Conservation (phyloP, 2,888 invertebrate genomes). For the Ametastegia equiseti region DNA sequence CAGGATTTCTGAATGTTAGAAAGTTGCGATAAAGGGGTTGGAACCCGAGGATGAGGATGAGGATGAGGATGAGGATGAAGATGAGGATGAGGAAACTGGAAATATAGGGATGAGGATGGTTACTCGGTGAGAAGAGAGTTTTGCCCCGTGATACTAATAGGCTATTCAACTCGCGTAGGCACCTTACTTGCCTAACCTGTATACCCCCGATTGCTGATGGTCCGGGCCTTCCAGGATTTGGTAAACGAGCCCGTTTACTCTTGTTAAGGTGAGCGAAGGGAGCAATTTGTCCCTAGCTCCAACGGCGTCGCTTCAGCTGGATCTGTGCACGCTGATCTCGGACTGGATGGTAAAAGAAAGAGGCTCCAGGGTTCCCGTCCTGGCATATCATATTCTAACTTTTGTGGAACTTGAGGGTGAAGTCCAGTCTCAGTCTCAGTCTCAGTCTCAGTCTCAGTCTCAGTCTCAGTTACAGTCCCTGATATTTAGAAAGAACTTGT, state of each 20-base stretch:
- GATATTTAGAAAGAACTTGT: slow-evolving; percentile 23
- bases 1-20: slow-evolving; percentile 12
- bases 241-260: slow-evolving; percentile 63
- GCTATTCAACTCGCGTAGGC: slow-evolving; percentile 51
- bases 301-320: background rate
- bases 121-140: slow-evolving; percentile 25
- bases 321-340: slow-evolving; percentile 26
- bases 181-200: slow-evolving; percentile 31
- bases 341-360: slow-evolving; percentile 27
- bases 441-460: background rate
- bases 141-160: slow-evolving; percentile 49
- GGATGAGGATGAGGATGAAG: background rate
- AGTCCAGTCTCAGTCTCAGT: background rate
- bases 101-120: slow-evolving; percentile 24
- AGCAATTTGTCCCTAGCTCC: slow-evolving; percentile 58
- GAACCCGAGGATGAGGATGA: too few relatives aligned
- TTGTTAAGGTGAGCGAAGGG: slow-evolving; percentile 62
- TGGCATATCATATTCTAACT: background rate
- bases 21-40: background rate
- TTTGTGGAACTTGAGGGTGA: background rate
- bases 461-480: background rate
- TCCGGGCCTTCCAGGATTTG: slow-evolving; percentile 55
- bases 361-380: background rate
- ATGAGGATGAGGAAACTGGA: background rate
- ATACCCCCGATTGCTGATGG: slow-evolving; percentile 43